Evolutionary conservation across 2,888 invertebrate genomes (phyloP), one percentile per base, ranked within the genome.

Genomic region (Salticus scenicus): DNA sequence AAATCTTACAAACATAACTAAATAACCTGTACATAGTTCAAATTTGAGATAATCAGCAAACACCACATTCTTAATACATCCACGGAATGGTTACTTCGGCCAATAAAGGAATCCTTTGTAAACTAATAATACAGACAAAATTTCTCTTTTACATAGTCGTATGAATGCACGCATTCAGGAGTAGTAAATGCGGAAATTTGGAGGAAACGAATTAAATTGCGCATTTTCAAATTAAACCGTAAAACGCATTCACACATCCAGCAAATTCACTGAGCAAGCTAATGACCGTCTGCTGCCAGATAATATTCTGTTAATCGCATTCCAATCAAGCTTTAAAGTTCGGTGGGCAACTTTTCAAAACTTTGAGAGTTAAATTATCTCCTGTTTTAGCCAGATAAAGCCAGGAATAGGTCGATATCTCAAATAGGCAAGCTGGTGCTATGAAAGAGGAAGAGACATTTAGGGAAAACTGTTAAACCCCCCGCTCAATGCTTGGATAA

Each of bases 401-500:
- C 57, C 24, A 2, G 57, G 57, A 17, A 17, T 64, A 30, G 69
- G 73, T 81, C 74, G 81, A 70, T 76, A 28, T 70, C 73, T 57
- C 73, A 80, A 73, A 80, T 79, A 64, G 73, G 37, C 20, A 42
- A 17, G 47, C 28, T 12, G 12, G 30, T 7, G 17, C 30, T 7
- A n/a, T 4, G 12, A 7, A 17, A 30, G 12, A 30, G 51, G 28
- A 27, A 42, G 70, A 42, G 33, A 70, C 70, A 71, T 75, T 84
- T 77, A 67, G 67, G 69, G 67, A 69, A 84, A 78, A 75, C 75
- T 82, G 82, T 75, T 82, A 82, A 81, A 81, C 51, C 63, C n/a
- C 37, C 51, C 74, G 70, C 64, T 83, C 71, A 66, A 76, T 75
- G 76, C 66, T 28, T 24, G 83, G 71, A 72, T 84, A 84, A 84